phyloP scores from a whole-genome alignment of 2,113 vertebrate species.

The Plectropomus leopardus region DNA sequence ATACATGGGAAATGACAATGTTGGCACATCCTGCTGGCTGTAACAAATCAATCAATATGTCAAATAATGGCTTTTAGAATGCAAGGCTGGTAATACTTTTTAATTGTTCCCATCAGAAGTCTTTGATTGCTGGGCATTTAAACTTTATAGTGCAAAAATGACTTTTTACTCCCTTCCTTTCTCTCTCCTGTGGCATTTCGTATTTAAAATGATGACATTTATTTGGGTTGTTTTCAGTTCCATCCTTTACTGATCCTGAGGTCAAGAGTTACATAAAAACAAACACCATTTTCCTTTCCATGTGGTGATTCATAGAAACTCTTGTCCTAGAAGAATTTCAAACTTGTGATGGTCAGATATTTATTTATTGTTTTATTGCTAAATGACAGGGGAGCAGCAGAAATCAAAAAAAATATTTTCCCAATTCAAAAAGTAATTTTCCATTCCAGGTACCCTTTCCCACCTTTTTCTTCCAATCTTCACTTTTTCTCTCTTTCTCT shows the following conservation, averaged over 20 bases:
- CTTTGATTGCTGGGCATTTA: not conserved
- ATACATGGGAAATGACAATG: slow-evolving; percentile 29
- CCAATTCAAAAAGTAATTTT: slow-evolving; percentile 69
- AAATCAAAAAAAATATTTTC: slow-evolving; percentile 62
- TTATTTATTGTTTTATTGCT: not conserved
- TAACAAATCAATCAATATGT: slow-evolving; percentile 27
- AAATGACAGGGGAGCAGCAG: slow-evolving; percentile 35
- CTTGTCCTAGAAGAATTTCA: slow-evolving; percentile 17
- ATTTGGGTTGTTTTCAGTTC: not conserved
- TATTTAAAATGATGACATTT: slow-evolving; percentile 4
- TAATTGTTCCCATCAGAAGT: not conserved
- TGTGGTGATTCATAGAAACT: not conserved
- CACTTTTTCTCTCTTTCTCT: slow-evolving; percentile 4
- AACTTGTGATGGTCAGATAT: slow-evolving; percentile 31
- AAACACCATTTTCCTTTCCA: slow-evolving; percentile 24
- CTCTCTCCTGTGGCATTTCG: slow-evolving; percentile 2
- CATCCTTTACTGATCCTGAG: not conserved
- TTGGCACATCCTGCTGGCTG: slow-evolving; percentile 34
- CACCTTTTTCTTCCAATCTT: slow-evolving; percentile 12
- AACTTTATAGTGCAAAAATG: not conserved
- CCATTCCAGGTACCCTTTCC: slow-evolving; percentile 32
- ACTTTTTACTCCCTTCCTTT: slow-evolving; percentile 3
- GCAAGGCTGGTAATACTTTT: not conserved
- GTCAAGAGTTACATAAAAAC: not conserved
- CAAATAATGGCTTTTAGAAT: slow-evolving; percentile 26